phyloP scores from a whole-genome alignment of 2,113 vertebrate species.

The Ibidorhyncha struthersii region DNA sequence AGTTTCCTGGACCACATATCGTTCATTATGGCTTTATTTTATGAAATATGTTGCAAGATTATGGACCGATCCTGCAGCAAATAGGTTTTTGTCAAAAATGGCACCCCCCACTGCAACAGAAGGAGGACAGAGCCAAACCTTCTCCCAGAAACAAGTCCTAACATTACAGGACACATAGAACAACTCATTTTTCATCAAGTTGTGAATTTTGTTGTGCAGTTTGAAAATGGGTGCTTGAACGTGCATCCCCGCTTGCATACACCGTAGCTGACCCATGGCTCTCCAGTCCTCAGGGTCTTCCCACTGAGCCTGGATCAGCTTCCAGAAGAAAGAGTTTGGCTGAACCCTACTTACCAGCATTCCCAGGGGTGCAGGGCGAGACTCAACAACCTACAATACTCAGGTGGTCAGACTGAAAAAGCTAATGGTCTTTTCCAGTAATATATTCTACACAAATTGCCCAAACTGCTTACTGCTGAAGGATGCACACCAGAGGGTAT shows the following conservation, averaged over 20 bases:
- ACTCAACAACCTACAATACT: not conserved
- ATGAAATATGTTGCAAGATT: not conserved
- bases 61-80: not conserved
- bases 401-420: not conserved
- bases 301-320: not conserved
- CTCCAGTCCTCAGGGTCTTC: not conserved
- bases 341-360: not conserved
- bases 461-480: not conserved
- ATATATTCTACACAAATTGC: not conserved
- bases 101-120: not conserved
- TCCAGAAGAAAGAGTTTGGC: not conserved
- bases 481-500: not conserved
- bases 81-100: not conserved
- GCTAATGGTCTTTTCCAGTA: not conserved
- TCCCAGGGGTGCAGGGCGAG: not conserved
- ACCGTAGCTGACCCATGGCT: not conserved
- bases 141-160: not conserved
- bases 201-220: not conserved
- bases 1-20: conserved; percentile 56
- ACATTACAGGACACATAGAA: not conserved
- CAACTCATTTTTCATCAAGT: not conserved
- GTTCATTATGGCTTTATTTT: conserved; percentile 38
- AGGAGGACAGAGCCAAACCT: not conserved
- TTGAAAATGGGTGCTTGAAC: not conserved
- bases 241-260: not conserved